Evolutionary conservation across 2,888 invertebrate species (phyloP).

Genomic region (Melipona beecheii): DNA sequence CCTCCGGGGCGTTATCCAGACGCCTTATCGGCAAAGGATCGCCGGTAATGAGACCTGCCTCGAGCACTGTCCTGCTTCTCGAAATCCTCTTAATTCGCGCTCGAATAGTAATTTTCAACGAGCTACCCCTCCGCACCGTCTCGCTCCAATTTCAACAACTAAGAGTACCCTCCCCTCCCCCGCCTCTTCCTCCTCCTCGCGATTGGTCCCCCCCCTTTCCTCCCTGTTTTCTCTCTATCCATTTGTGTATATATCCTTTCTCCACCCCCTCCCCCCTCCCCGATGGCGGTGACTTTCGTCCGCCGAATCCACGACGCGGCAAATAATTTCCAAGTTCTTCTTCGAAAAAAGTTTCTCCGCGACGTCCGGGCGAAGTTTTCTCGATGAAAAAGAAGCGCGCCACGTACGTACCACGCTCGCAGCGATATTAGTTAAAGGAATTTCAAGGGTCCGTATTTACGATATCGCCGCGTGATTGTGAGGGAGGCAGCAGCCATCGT

Average conservation of each 20-base stretch:
- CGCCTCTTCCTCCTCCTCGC: too few species aligned
- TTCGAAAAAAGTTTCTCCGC: slow-evolving; percentile 11
- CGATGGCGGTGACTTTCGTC: slow-evolving; percentile 17
- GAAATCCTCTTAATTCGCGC: slow-evolving; percentile 27
- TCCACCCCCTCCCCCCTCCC: too few species aligned
- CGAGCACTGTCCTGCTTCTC: slow-evolving; percentile 21
- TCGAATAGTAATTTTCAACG: slow-evolving; percentile 30
- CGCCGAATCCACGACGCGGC: not conserved
- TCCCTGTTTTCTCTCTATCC: too few species aligned
- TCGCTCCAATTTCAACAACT: not conserved
- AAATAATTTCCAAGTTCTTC: slow-evolving; percentile 28
- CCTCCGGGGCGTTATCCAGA: not conserved
- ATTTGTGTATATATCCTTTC: not conserved
- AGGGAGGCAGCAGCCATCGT: slow-evolving; percentile 40
- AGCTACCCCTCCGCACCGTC: not conserved
- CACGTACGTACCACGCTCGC: not conserved
- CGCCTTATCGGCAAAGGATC: slow-evolving; percentile 26
- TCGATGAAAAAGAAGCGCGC: slow-evolving; percentile 29
- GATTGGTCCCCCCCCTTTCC: not conserved
- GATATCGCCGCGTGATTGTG: slow-evolving; percentile 44
- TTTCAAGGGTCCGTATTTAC: slow-evolving; percentile 49
- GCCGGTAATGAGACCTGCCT: slow-evolving; percentile 24
- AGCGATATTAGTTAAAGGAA: slow-evolving; percentile 42
- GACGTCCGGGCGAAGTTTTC: slow-evolving; percentile 1
- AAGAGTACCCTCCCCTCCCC: not conserved